Percentiles rank a stretch among this genome's conserved stretches.
Evolutionary conservation across 2,113 vertebrate genomes (phyloP).

Genomic region (Panurus biarmicus): DNA sequence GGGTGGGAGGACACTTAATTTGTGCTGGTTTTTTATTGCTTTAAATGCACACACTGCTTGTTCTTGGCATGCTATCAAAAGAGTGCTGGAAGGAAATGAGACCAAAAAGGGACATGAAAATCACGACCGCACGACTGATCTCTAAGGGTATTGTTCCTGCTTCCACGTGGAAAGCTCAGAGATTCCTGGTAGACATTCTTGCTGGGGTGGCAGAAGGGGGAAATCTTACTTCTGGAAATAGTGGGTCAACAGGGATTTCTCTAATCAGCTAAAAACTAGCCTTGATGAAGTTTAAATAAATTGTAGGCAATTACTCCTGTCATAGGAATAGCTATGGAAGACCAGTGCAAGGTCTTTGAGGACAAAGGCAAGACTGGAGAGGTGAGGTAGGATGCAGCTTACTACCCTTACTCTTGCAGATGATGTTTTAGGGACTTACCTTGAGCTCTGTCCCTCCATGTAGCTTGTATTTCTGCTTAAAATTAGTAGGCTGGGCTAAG

Average conservation of each 20-base stretch:
- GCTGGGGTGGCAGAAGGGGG: background rate
- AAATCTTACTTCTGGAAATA: background rate
- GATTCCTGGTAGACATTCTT: background rate
- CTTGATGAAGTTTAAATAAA: background rate
- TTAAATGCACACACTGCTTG: background rate
- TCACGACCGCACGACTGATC: background rate
- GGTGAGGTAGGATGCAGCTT: background rate
- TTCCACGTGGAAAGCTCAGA: background rate
- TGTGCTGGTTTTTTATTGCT: background rate
- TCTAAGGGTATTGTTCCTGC: background rate
- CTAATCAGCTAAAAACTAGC: background rate
- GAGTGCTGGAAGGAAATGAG: conserved; percentile 38
- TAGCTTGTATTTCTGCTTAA: background rate
- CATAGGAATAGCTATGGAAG: background rate
- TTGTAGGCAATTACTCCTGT: background rate
- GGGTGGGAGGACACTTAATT: conserved; percentile 18
- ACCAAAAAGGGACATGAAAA: conserved; percentile 20
- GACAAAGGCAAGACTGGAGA: background rate
- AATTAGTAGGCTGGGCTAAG: background rate
- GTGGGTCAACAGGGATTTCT: background rate
- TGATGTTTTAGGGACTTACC: background rate
- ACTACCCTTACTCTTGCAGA: background rate
- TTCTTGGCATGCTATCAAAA: conserved; percentile 43
- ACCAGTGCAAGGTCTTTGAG: background rate
- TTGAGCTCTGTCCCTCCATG: background rate